Evolutionary conservation across 2,888 invertebrate genomes (phyloP).

Genomic region (Polydrusus pterygomalis): DNA sequence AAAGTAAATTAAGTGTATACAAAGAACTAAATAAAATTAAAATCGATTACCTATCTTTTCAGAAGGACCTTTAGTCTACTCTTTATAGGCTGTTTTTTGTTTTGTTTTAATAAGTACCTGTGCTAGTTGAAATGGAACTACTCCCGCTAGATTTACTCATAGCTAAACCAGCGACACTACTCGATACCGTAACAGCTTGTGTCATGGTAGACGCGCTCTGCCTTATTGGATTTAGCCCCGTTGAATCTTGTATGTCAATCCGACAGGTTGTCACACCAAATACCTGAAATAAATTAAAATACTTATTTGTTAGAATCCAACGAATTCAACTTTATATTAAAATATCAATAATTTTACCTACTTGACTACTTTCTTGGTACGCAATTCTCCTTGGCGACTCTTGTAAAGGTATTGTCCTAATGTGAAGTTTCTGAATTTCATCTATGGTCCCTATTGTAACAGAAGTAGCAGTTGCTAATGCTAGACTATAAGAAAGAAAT

Average conservation of each 20-base stretch:
- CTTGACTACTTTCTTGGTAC: constrained; percentile 93
- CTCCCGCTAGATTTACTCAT: constrained; percentile 72
- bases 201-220: constrained; percentile 88
- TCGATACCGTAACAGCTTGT: constrained; percentile 76
- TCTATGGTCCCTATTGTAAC: constrained; percentile 98
- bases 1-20: no score
- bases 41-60: no score
- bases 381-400: constrained; percentile 96
- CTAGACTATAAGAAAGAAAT: constrained; percentile 76
- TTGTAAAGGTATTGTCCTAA: constrained; percentile 94
- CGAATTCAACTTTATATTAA: background rate
- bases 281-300: constrained; percentile 75
- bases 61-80: no score
- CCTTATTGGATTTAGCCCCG: constrained; percentile 79
- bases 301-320: constrained; percentile 6
- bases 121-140: constrained; percentile 63
- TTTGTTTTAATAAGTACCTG: constrained; percentile 21
- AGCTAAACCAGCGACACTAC: constrained; percentile 73
- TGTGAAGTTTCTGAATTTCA: constrained; percentile 98
- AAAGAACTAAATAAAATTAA: no score
- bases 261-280: constrained; percentile 96
- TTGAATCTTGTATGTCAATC: constrained; percentile 88
- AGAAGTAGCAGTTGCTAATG: constrained; percentile 90
- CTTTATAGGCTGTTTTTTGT: no score
- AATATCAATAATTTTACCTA: constrained; percentile 16